Conservation (phyloP, 2,113 vertebrate species). For the Chaetodon auriga region DNA sequence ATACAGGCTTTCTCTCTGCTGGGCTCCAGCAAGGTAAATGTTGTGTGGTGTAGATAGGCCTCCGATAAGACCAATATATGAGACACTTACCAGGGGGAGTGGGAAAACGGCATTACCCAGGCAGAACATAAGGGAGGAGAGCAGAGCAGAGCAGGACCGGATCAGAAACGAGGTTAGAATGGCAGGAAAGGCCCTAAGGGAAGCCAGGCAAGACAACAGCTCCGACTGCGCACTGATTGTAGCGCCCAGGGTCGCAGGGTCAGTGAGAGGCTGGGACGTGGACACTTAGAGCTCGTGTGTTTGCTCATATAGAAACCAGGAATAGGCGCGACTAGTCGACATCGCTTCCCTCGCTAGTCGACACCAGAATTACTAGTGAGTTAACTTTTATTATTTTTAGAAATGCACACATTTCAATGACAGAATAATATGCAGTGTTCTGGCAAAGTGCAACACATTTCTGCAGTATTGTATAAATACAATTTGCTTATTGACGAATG, state of each 20-base stretch:
- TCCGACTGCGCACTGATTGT: slow-evolving; percentile 54
- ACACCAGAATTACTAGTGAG: no score
- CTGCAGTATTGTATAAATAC: no score
- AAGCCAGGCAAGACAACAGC: slow-evolving; percentile 49
- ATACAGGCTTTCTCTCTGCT: slow-evolving; percentile 81
- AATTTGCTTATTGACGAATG: no score
- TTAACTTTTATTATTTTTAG: no score
- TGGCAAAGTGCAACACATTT: no score
- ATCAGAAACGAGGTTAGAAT: slow-evolving; percentile 76
- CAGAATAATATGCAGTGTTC: no score
- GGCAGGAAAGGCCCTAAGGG: slow-evolving; percentile 64
- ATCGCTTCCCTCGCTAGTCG: background rate
- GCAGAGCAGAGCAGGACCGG: slow-evolving; percentile 42
- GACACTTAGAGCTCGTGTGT: slow-evolving; percentile 19
- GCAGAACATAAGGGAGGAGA: slow-evolving; percentile 38
- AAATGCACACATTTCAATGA: no score
- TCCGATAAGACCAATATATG: slow-evolving; percentile 76
- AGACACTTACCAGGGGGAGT: slow-evolving; percentile 64
- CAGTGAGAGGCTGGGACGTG: slow-evolving; percentile 25
- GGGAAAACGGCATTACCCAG: slow-evolving; percentile 66
- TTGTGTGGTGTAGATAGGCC: slow-evolving; percentile 68
- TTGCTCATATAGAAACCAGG: slow-evolving; percentile 30
- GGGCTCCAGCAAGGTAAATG: slow-evolving; percentile 78
- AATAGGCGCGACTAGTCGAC: background rate
- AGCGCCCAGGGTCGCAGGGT: slow-evolving; percentile 52